phyloP scores from a whole-genome alignment of 2,113 vertebrate species.

The Tragelaphus imberbis region DNA sequence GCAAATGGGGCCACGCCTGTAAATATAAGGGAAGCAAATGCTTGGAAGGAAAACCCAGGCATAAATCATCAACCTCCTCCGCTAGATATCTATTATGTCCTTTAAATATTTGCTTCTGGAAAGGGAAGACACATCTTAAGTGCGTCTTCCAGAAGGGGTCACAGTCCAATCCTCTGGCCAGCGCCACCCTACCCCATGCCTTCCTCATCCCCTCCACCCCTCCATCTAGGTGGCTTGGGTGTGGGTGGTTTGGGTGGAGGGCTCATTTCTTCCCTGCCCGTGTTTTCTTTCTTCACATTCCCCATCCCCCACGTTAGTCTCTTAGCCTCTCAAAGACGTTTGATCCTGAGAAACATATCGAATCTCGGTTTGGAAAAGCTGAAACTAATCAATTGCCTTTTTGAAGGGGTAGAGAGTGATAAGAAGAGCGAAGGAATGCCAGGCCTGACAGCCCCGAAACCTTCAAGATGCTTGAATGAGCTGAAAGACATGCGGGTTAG shows the following conservation, averaged over 20 bases:
- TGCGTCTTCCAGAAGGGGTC: background rate
- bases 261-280: background rate
- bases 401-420: slow-evolving; percentile 75
- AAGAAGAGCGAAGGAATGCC: slow-evolving; percentile 54
- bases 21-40: slow-evolving; percentile 73
- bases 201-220: background rate
- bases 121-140: background rate
- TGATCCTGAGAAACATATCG: slow-evolving; percentile 77
- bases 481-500: slow-evolving; percentile 66
- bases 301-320: background rate
- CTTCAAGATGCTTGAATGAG: slow-evolving; percentile 53
- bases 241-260: background rate
- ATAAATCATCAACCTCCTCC: slow-evolving; percentile 66
- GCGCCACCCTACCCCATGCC: background rate
- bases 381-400: slow-evolving; percentile 83
- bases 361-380: slow-evolving; percentile 79
- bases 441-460: slow-evolving; percentile 59
- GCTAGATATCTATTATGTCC: slow-evolving; percentile 38
- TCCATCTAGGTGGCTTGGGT: background rate
- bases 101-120: slow-evolving; percentile 35
- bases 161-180: background rate
- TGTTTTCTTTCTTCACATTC: slow-evolving; percentile 27
- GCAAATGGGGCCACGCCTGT: slow-evolving; percentile 79
- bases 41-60: slow-evolving; percentile 65
- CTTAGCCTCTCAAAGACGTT: slow-evolving; percentile 49